Percentiles rank a stretch among this genome's conserved stretches.
phyloP scores from a whole-genome alignment of 37 sponge, comb jelly and placozoan species.

The Cladorhizidae sp. region DNA sequence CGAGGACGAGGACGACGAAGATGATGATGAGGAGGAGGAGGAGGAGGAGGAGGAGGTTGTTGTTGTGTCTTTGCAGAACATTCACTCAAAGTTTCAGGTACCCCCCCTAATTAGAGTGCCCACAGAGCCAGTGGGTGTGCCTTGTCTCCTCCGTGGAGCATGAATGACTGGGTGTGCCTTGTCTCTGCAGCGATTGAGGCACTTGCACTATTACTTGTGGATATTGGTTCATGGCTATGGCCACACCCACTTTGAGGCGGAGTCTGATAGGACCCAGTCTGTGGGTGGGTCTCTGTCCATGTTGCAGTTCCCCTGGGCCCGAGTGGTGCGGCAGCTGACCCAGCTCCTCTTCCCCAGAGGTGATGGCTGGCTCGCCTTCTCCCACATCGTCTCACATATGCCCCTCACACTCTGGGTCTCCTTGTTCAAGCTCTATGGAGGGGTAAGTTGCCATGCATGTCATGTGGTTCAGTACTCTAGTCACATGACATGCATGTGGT shows the following conservation, averaged over 20 bases:
- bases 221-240: slow-evolving; percentile 22
- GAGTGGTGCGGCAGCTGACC: slow-evolving; percentile 12
- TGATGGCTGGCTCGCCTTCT: slow-evolving; percentile 27
- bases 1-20: background rate
- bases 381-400: slow-evolving; percentile 27
- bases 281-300: slow-evolving; percentile 11
- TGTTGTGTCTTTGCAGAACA: background rate
- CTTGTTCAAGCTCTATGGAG: slow-evolving; percentile 8
- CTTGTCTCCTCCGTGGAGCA: slow-evolving; percentile 10
- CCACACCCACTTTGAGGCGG: background rate
- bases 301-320: slow-evolving; percentile 33
- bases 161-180: background rate
- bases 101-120: too few species aligned
- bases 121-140: too few species aligned
- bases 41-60: background rate
- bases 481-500: background rate
- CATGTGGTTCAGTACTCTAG: background rate
- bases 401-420: slow-evolving; percentile 41
- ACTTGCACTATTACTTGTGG: slow-evolving; percentile 64
- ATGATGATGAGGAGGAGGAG: background rate
- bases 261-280: background rate
- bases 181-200: slow-evolving; percentile 34
- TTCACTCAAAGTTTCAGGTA: slow-evolving; percentile 15
- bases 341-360: background rate
- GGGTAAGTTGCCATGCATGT: slow-evolving; percentile 1